Evolutionary conservation across 1,140 invertebrate species (phyloP).

Genomic region (Euura lappo): DNA sequence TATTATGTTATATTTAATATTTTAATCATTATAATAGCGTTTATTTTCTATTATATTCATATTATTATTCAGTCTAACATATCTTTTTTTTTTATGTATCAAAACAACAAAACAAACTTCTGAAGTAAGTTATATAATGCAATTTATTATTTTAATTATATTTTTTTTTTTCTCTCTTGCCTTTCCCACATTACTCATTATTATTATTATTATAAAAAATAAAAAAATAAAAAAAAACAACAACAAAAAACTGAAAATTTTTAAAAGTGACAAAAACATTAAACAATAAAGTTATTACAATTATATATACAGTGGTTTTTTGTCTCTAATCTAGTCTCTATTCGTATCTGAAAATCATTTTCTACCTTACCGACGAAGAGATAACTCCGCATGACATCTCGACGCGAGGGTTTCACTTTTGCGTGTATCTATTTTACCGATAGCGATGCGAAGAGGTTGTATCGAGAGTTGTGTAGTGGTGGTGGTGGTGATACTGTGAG

Average conservation of each 20-base stretch:
- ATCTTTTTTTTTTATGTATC: background rate
- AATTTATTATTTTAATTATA: background rate
- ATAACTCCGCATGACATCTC: background rate
- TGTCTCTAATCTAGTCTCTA: no score
- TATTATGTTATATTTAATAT: conserved; percentile 19
- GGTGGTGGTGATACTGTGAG: background rate
- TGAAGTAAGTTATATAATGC: background rate
- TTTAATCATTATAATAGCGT: conserved; percentile 12
- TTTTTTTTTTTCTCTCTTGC: background rate
- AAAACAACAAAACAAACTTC: background rate
- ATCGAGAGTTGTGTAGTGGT: background rate
- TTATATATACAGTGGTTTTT: no score
- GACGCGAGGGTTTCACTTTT: no score
- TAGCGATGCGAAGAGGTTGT: background rate
- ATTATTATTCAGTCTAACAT: background rate
- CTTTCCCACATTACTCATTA: background rate
- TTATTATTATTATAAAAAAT: no score
- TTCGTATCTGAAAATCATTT: background rate
- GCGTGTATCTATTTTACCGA: background rate
- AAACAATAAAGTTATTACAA: no score
- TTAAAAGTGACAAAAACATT: no score
- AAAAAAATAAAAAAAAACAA: no score
- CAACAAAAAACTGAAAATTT: no score
- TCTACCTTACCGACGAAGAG: background rate
- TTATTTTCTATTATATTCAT: conserved; percentile 21